Base-by-base conservation (phyloP, 2,113 vertebrate genomes). In the Tyrannus savana region DNA sequence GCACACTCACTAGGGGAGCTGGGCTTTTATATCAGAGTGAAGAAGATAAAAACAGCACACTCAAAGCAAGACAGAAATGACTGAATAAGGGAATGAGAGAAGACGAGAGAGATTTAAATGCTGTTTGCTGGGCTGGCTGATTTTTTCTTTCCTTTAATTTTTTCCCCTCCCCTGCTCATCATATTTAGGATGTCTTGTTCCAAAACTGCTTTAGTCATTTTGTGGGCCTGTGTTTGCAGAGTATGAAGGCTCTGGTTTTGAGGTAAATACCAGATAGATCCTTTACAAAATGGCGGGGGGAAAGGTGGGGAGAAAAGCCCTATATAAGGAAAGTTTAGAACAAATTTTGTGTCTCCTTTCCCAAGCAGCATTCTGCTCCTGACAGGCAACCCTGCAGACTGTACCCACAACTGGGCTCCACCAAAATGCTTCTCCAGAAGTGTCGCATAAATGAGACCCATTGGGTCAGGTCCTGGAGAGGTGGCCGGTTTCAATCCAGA, bases 1-100 rank as follows among this genome's bases (percentile, higher is more conserved):
- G 84, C 83, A 90, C 93, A 47, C 95, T 97, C 90, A 49, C 92
- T 96, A 96, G 81, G 76, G 82, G 77, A 94, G 83, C 74, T 39
- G 60, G 75, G 83, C 96, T 97, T 96, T 96, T 94, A 95, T 92
- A 94, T 42, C 90, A 94, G 94, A 87, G 77, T 58, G 25, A 94
- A 95, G 79, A 75, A 97, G 95, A 96, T 92, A 96, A 97, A 97
- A 96, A 93, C 96, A 78, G 94, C 83, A 52, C 44, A 92, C 71
- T 96, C 94, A 84, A 97, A 95, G 74, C 84, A 92, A 79, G 93
- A 75, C 49, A 94, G 67, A 86, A 94, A 94, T 95, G 95, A 93
- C 94, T 95, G 95, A 95, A 95, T 94, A 90, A 90, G 89, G 66
- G 88, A 93, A 92, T 79, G 87, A 83, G 83, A 84, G 88, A 87